Evolutionary conservation across 2,797 vertebrate species (phyloP).

Genomic region (Meriones psammophilus): DNA sequence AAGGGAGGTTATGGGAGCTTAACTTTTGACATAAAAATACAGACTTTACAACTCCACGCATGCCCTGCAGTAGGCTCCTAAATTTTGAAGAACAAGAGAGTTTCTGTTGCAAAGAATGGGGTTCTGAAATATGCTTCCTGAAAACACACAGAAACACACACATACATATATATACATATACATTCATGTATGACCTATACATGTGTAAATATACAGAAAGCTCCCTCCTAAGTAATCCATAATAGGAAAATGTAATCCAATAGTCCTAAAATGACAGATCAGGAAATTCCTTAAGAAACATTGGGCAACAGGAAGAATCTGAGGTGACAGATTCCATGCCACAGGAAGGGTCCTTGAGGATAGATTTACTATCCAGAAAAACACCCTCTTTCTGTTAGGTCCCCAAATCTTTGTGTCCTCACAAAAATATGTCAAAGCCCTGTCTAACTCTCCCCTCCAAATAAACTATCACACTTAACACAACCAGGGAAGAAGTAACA

Average conservation of each 20-base stretch:
- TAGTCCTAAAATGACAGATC: not conserved
- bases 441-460: not conserved
- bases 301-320: too few relatives aligned
- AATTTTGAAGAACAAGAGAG: not conserved
- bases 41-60: not conserved
- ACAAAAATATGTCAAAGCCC: not conserved
- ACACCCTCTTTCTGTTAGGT: not conserved
- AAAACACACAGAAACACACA: not conserved
- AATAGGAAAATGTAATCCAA: not conserved
- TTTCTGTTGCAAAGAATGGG: not conserved
- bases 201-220: not conserved
- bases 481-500: not conserved
- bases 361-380: not conserved
- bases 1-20: not conserved
- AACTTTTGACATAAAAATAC: not conserved
- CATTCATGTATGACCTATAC: not conserved
- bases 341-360: not conserved
- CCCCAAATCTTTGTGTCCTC: not conserved
- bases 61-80: not conserved
- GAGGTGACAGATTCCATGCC: not conserved
- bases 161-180: not conserved
- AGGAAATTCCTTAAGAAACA: not conserved
- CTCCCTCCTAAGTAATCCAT: not conserved
- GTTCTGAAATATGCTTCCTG: not conserved
- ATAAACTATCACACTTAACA: not conserved